phyloP scores from a whole-genome alignment of 2,113 vertebrate species.

The Perca flavescens region DNA sequence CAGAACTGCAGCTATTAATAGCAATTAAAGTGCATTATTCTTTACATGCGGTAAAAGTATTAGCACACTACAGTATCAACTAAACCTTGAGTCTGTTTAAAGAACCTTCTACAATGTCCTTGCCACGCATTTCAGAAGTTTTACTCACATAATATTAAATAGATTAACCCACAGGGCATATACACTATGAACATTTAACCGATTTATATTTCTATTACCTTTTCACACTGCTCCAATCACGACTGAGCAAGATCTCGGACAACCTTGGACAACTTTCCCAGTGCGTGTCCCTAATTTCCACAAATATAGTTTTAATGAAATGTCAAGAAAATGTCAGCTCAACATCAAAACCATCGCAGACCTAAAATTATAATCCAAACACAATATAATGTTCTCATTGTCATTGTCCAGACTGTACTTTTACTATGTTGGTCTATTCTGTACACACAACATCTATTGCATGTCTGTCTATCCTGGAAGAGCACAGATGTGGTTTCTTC shows the following conservation, averaged over 20 bases:
- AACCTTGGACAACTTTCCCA: not conserved
- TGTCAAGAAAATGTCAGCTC: not conserved
- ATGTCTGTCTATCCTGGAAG: not conserved
- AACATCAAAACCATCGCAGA: not conserved
- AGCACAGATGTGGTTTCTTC: no score
- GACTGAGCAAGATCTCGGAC: not conserved
- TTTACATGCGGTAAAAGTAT: constrained; percentile 6
- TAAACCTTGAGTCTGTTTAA: not conserved
- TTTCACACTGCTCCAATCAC: not conserved
- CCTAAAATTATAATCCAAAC: not conserved
- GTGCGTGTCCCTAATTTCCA: not conserved
- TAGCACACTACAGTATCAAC: not conserved
- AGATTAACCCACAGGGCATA: not conserved
- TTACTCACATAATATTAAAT: not conserved
- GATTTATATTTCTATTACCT: not conserved
- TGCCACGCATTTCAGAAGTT: not conserved
- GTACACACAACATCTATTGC: not conserved
- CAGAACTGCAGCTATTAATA: not conserved
- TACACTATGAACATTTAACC: not conserved
- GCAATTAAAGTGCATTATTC: not conserved
- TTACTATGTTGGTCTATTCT: no score
- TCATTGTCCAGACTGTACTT: no score
- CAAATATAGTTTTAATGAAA: not conserved
- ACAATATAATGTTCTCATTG: no score
- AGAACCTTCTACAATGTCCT: not conserved